phyloP scores from a whole-genome alignment of 2,113 vertebrate genomes.

The Anser cygnoides region DNA sequence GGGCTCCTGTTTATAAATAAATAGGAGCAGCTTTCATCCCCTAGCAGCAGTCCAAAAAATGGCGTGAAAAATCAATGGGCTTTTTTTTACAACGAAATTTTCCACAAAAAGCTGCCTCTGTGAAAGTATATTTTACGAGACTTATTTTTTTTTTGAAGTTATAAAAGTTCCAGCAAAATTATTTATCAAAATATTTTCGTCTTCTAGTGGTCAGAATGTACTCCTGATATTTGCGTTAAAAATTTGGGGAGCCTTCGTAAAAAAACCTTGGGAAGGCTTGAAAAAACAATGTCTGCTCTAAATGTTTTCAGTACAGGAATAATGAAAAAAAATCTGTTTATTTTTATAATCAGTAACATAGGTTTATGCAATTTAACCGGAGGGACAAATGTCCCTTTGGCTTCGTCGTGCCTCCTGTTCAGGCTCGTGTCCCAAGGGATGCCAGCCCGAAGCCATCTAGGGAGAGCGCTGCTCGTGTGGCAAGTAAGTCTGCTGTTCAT shows the following conservation, averaged over 20 bases:
- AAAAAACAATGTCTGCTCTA: not conserved
- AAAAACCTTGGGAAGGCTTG: not conserved
- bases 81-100: conserved; percentile 3
- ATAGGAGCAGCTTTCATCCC: not conserved
- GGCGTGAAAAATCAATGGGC: not conserved
- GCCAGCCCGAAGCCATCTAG: not conserved
- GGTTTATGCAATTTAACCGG: not conserved
- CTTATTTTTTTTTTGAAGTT: not conserved
- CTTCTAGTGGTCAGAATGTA: not conserved
- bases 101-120: not conserved
- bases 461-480: not conserved
- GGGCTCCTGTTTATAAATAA: not conserved
- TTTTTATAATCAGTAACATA: not conserved
- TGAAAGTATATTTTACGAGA: not conserved
- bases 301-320: not conserved
- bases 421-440: not conserved
- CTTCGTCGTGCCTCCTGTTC: not conserved
- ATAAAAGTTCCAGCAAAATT: not conserved
- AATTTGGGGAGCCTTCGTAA: not conserved
- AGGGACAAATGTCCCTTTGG: not conserved
- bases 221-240: conserved; percentile 9
- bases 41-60: not conserved
- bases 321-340: not conserved
- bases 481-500: not conserved
- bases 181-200: conserved; percentile 9